Conservation (phyloP, 2,113 vertebrate genomes). For the Rhinoderma darwinii region DNA sequence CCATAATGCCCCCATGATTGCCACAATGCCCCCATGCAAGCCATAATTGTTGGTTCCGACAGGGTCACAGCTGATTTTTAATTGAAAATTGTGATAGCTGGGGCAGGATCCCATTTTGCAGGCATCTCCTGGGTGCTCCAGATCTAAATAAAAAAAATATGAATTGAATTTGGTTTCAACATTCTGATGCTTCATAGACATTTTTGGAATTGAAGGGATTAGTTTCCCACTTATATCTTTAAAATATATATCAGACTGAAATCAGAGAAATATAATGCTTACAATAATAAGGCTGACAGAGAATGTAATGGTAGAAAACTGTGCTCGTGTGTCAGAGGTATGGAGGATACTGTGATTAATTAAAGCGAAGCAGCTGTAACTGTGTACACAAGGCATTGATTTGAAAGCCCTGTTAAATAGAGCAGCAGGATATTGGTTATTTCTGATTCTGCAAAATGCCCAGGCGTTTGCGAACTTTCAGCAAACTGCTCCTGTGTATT, state of each 20-base stretch:
- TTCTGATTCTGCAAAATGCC: slow-evolving; percentile 30
- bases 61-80: too few relatives aligned
- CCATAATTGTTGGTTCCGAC: too few relatives aligned
- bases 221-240: neutral
- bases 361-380: slow-evolving; percentile 32
- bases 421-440: slow-evolving; percentile 45
- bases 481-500: slow-evolving; percentile 4
- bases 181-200: too few relatives aligned
- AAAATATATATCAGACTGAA: neutral
- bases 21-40: too few relatives aligned
- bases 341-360: slow-evolving; percentile 27
- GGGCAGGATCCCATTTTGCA: too few relatives aligned
- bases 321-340: slow-evolving; percentile 10
- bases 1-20: too few relatives aligned
- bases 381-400: slow-evolving; percentile 40
- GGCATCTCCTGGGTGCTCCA: too few relatives aligned
- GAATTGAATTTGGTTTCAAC: too few relatives aligned
- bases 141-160: too few relatives aligned
- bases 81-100: too few relatives aligned
- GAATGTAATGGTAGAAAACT: neutral
- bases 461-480: slow-evolving; percentile 33
- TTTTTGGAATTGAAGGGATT: too few relatives aligned
- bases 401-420: slow-evolving; percentile 26
- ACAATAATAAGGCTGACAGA: neutral
- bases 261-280: neutral